phyloP scores from a whole-genome alignment of 2,797 vertebrate genomes.

The Channallabes apus region DNA sequence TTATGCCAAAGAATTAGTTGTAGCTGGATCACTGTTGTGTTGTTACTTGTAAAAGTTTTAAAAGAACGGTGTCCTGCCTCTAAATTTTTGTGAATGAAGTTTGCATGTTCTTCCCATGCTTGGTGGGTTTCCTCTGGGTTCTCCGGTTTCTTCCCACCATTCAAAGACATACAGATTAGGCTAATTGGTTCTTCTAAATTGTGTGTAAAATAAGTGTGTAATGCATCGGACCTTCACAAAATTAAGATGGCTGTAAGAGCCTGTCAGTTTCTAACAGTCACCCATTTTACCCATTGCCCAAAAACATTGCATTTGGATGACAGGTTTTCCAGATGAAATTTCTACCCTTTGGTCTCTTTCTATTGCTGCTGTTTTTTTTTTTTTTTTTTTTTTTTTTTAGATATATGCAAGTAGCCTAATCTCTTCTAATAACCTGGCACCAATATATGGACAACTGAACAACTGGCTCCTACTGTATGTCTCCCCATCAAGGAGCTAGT shows the following conservation, averaged over 20 bases:
- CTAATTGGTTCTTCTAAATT: too few species aligned
- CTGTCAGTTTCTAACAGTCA: not conserved
- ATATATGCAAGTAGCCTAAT: not conserved
- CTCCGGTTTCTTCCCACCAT: too few species aligned
- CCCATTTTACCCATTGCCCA: not conserved
- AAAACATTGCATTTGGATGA: not conserved
- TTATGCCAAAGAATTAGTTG: not conserved
- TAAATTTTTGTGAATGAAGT: too few species aligned
- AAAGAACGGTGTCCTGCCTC: not conserved
- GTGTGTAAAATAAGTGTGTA: too few species aligned
- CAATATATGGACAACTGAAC: not conserved
- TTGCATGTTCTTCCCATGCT: too few species aligned
- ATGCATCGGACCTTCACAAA: too few species aligned
- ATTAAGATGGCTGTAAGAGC: not conserved
- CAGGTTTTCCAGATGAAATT: not conserved
- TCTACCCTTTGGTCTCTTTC: not conserved
- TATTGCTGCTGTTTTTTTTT: not conserved
- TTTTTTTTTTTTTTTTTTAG: too few species aligned
- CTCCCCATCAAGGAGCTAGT: not conserved
- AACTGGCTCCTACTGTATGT: not conserved
- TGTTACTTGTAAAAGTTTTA: not conserved
- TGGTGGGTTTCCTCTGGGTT: too few species aligned
- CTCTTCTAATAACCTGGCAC: not conserved
- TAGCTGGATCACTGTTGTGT: not conserved
- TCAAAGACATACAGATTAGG: too few species aligned